Conservation (phyloP, 1,140 invertebrate genomes). For the Brachionus calyciflorus region DNA sequence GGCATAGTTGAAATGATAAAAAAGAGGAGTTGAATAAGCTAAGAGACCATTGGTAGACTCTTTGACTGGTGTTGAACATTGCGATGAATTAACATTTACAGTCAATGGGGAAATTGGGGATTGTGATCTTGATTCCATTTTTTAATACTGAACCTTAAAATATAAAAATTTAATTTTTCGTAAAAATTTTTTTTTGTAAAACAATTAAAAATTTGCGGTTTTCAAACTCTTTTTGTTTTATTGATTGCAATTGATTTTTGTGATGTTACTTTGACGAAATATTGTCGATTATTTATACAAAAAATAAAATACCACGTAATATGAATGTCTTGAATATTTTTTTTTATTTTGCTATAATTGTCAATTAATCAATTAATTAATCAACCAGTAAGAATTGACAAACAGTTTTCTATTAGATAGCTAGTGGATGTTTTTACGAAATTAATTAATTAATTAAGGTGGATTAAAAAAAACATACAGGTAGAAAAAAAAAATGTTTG, state of each 20-base stretch:
- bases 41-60: neutral
- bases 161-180: neutral
- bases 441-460: conserved; percentile 41
- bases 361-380: conserved; percentile 45
- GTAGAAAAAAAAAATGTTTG: neutral
- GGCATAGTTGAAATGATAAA: neutral
- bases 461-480: conserved; percentile 12
- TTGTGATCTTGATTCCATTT: neutral
- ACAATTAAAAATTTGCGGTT: no score
- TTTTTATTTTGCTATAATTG: neutral
- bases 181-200: no score
- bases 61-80: neutral
- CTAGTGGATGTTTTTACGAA: conserved; percentile 34
- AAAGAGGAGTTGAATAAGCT: neutral
- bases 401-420: conserved; percentile 29
- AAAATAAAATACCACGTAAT: no score
- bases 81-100: neutral
- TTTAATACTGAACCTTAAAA: neutral
- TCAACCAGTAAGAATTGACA: conserved; percentile 37
- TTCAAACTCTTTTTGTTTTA: no score
- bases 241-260: no score
- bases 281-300: no score
- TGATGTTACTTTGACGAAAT: no score
- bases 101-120: conserved; percentile 24
- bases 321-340: neutral